Base-by-base conservation (phyloP, 2,113 vertebrate genomes). In the Phalacrocorax pelagicus region DNA sequence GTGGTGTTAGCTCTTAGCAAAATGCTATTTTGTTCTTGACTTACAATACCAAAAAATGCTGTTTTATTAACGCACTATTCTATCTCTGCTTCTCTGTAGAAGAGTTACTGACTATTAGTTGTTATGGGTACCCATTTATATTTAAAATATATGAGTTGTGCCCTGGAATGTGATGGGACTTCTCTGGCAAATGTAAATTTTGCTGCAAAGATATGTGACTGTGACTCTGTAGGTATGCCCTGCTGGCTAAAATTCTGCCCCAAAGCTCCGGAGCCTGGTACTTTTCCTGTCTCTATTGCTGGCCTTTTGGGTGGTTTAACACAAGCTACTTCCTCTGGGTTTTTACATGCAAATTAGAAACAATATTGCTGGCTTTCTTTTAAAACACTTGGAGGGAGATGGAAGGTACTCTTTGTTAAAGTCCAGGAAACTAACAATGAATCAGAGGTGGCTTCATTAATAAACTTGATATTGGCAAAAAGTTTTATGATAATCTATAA, bases 251-350 rank as follows among this genome's bases (percentile, higher is more conserved):
- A 81, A 30, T 9, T 2, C 11, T 54, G 15, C 58, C 13, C 13
- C 38, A 38, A 54, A 38, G 13, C 15, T 62, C 54, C 7, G 13
- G 29, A 78, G 13, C 21, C 13, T 34, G 67, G 2, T 61, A 9
- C 22, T 59, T 2, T 5, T 69, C 17, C 49, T 29, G 9, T 40
- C 11, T 61, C 40, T 1, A 0, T 20, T 67, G 6, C 65, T 67
- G 65, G 20, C 15, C 34, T 74, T 74, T 46, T 12, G 26, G 7
- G 32, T 13, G 13, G 58, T 59, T n/a, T 79, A 27, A 42, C n/a
- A 38, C 10, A 83, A 62, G 24, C 9, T 12, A 5, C 6, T 46
- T 73, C 10, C 26, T 72, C 47, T 59, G 27, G 15, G 30, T 5
- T 46, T 79, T 90, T 21, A 15, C 0, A 0, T 49, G 14, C 14